Base-by-base conservation (phyloP, 2,797 vertebrate species). In the Sebastes kiyomatsui region DNA sequence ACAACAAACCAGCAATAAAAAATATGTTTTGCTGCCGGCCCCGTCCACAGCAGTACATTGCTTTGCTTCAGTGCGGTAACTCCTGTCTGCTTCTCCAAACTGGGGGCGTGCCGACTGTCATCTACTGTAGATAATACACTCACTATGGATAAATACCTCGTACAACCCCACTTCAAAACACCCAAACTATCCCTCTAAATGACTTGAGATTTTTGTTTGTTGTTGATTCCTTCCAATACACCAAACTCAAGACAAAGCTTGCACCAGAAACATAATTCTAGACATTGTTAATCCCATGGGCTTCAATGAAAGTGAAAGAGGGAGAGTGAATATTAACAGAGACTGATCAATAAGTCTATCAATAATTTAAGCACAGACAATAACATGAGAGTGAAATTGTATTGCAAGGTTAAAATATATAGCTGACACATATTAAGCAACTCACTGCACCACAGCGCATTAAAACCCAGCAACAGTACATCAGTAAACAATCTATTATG, bases 401-500 rank as follows among this genome's bases (percentile, higher is more conserved):
- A 25, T 22, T 13, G 30, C 8, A n/a, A 8, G 14, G 22, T 54
- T 58, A 7, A 28, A 49, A 1, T 18, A 22, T 3, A 14, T 8
- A 28, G 30, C 11, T 49, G 27, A 30, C 30, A 32, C 12, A 23
- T 32, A 73, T 69, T 32, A 58, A 62, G 23, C 18, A 67, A 10
- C 42, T 65, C 32, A 71, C 33, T 46, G 23, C n/a, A 38, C 4
- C 6, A n/a, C 8, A 30, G 49, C 8, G 30, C 13, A 58, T 74
- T 13, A 27, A 64, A 66, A 27, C 33, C 9, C 10, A n/a, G 16
- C 38, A 59, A 74, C 10, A 12, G 33, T 28, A 25, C 30, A 69
- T 46, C 38, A 56, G n/a, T 42, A 55, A 74, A 62, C 68, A 82
- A 67, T 32, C 42, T 14, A 33, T 32, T 67, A 25, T 73, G 54